Percentiles rank a stretch among this genome's conserved stretches.
Conservation (phyloP, 2,113 vertebrate genomes). For the Heteronetta atricapilla region DNA sequence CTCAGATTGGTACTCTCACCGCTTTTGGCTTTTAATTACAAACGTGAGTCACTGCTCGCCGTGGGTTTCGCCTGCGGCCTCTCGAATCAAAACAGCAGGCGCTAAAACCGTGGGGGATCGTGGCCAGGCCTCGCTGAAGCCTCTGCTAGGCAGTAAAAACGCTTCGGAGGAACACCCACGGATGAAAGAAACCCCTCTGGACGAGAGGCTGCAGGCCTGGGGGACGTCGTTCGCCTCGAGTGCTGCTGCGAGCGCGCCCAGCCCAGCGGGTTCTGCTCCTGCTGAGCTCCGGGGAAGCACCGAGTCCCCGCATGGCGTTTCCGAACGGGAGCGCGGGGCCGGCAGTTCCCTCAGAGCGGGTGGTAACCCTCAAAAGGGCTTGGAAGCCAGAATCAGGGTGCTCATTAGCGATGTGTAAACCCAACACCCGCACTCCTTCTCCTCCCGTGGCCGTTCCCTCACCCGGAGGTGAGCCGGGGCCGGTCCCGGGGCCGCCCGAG, state of each 20-base stretch:
- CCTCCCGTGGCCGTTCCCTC: accelerated
- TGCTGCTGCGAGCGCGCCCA: accelerated
- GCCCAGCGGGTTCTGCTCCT: background rate
- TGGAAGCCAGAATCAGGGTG: background rate
- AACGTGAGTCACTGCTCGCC: background rate
- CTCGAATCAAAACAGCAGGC: background rate
- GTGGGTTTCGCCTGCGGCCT: background rate
- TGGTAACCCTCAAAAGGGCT: background rate
- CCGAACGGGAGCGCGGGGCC: background rate
- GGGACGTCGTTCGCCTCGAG: background rate
- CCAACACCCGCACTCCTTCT: background rate
- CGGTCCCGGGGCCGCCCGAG: too few species aligned
- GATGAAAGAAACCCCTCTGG: too few species aligned
- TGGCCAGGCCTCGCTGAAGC: background rate
- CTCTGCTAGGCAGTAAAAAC: background rate
- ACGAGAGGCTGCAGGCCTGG: too few species aligned
- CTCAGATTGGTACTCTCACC: background rate
- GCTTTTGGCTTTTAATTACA: background rate
- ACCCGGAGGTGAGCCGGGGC: background rate
- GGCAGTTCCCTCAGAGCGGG: accelerated
- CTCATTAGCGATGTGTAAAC: accelerated
- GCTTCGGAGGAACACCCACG: background rate
- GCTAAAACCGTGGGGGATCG: background rate
- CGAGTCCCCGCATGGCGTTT: background rate
- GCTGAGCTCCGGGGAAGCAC: background rate